Percentiles rank a stretch among this genome's conserved stretches.
These are phyloP conservation scores for Chascanopsetta lugubris DNA, from an alignment of 2,113 vertebrate genomes.

Conservation along the genomic window DNA sequence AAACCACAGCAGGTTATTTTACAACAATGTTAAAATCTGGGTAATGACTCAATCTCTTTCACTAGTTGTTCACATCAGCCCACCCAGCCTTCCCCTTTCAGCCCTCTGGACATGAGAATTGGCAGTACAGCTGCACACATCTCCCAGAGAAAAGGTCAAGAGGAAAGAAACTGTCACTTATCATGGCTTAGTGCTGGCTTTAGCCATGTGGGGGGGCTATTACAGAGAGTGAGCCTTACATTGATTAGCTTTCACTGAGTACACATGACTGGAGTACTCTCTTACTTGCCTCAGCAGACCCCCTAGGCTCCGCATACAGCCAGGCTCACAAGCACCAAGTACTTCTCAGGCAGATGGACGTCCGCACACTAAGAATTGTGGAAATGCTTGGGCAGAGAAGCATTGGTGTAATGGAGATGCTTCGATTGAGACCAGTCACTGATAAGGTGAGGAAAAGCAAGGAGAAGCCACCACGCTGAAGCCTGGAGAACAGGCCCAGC, in stretches of 20 bases:
- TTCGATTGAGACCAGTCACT: conserved; percentile 44
- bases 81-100: not conserved
- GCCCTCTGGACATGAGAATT: conserved; percentile 11
- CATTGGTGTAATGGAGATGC: conserved; percentile 48
- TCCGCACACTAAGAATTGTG: conserved; percentile 45
- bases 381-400: conserved; percentile 56
- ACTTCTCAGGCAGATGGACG: conserved; percentile 67
- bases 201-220: conserved; percentile 44
- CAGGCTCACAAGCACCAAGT: conserved; percentile 35
- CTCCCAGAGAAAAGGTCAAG: conserved; percentile 56
- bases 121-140: conserved; percentile 17
- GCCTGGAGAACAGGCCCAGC: conserved; percentile 1
- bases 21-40: not conserved
- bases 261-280: conserved; percentile 67
- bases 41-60: conserved; percentile 1
- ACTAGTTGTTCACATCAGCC: not conserved
- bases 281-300: conserved; percentile 32
- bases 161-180: conserved; percentile 63
- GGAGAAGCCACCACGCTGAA: conserved; percentile 22
- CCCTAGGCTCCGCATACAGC: conserved; percentile 19
- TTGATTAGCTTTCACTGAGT: conserved; percentile 75
- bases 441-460: conserved; percentile 49
- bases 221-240: conserved; percentile 59
- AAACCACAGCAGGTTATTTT: not conserved
- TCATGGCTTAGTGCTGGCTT: conserved; percentile 60